A percentile compares a stretch with the other conserved stretches of the same genome.
phyloP scores from a whole-genome alignment of 1,140 invertebrate species.

The Drosophila ficusphila region DNA sequence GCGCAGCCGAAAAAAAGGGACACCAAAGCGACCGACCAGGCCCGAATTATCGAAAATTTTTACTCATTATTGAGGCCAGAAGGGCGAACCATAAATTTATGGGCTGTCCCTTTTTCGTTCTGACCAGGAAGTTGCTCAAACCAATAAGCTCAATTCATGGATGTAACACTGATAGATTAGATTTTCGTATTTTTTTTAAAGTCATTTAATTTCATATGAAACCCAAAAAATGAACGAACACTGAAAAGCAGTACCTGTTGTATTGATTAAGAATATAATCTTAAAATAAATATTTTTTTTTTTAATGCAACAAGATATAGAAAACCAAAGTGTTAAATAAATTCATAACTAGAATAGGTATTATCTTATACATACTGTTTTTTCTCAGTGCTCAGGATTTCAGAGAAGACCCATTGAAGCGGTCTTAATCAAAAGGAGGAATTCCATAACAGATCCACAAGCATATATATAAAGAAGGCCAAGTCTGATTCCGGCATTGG shows the following conservation, averaged over 20 bases:
- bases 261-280: no score
- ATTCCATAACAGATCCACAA: slow-evolving; percentile 43
- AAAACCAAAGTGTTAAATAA: neutral
- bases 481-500: slow-evolving; percentile 25
- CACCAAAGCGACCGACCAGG: slow-evolving; percentile 45
- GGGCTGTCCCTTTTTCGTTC: slow-evolving; percentile 53
- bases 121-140: slow-evolving; percentile 55
- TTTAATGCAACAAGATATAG: neutral
- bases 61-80: slow-evolving; percentile 72
- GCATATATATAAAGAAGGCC: slow-evolving; percentile 1
- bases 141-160: neutral
- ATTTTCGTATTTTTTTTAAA: neutral
- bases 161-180: slow-evolving; percentile 1
- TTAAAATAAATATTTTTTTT: no score
- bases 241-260: no score
- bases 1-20: slow-evolving; percentile 48
- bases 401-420: slow-evolving; percentile 45
- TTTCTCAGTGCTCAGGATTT: slow-evolving; percentile 2
- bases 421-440: slow-evolving; percentile 65
- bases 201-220: no score
- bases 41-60: slow-evolving; percentile 74
- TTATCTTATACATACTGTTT: neutral
- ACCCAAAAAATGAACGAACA: no score
- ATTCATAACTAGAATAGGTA: neutral
- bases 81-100: slow-evolving; percentile 72